Evolutionary conservation across 2,888 invertebrate species (phyloP).

Genomic region (Latrodectus elegans): DNA sequence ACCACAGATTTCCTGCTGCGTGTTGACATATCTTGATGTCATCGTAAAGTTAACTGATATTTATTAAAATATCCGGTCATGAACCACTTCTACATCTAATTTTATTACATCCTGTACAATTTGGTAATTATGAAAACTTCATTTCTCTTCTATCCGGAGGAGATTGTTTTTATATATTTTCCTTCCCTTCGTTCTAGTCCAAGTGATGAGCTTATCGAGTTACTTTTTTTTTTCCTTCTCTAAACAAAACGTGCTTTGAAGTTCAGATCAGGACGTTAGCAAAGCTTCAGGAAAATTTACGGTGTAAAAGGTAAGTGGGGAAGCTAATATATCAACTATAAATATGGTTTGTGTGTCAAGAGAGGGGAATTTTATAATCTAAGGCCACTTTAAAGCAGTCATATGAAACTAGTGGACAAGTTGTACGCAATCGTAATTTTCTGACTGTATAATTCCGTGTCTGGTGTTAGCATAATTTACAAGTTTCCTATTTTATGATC

Average conservation of each 20-base stretch:
- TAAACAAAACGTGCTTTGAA: constrained; percentile 63
- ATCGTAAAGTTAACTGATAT: constrained; percentile 1
- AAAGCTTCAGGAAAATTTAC: constrained; percentile 54
- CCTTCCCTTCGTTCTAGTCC: constrained; percentile 25
- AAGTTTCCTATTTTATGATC: constrained; percentile 41
- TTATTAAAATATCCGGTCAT: constrained; percentile 20
- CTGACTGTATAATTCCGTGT: constrained; percentile 44
- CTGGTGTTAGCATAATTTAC: constrained; percentile 38
- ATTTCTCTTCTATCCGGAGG: constrained; percentile 30
- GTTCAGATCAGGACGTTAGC: constrained; percentile 25
- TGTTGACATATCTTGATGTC: constrained; percentile 20
- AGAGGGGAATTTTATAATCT: constrained; percentile 56
- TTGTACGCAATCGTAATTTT: constrained; percentile 51
- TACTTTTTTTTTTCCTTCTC: constrained; percentile 18
- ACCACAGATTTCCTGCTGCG: background rate
- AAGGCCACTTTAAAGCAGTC: constrained; percentile 46
- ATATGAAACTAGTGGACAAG: constrained; percentile 34
- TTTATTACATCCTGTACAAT: constrained; percentile 31
- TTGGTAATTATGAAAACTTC: constrained; percentile 49
- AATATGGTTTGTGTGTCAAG: constrained; percentile 50
- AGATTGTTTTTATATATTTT: constrained; percentile 46
- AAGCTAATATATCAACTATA: constrained; percentile 60
- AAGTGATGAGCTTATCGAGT: constrained; percentile 38
- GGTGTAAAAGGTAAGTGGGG: constrained; percentile 50
- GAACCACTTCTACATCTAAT: constrained; percentile 24